Evolutionary conservation across 2,113 vertebrate genomes (phyloP), one percentile per base, ranked within the genome.

Genomic region (Barbus barbus): DNA sequence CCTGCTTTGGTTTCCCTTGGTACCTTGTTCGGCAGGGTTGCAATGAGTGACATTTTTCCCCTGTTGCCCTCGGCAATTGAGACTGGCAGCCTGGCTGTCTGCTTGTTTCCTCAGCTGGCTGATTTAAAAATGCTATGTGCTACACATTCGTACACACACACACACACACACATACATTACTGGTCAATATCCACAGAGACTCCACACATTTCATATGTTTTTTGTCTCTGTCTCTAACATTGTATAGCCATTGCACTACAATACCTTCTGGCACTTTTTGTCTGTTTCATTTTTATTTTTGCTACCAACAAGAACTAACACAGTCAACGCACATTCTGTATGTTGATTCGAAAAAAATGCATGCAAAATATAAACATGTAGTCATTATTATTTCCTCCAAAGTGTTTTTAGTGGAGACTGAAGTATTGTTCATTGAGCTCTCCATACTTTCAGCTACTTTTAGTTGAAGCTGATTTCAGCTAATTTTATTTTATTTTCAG

Each of bases 21-120:
- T 86, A 86, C 87, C 85, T 44, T 31, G 83, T 92, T 89, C 90
- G 85, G 82, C 86, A 91, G 90, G 88, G 91, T 89, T 88, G 92
- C 89, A 92, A 93, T 93, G 92, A 87, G 86, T 85, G 84, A 78
- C 82, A 74, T 78, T 79, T 75, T 84, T 79, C 83, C 77, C 48
- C 24, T 13, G 75, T 79, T 69, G 83, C 81, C 81, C 46, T 56
- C 8, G 81, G 81, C 74, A 22, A 86, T 28, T 11, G 36, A 86
- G 56, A 69, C 24, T 80, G 73, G 28, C 41, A 78, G 36, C 28
- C 31, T 18, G 53, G 73, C 56, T 79, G 41, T 69, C 61, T 76
- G 44, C 41, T 65, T 36, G 41, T 33, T 56, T 67, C 33, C 67
- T 71, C 63, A 56, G 63, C 65, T 71, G 60, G 78, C 9, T 65